Conservation (phyloP, 1,140 invertebrate species). For the Melitaea cinxia region DNA sequence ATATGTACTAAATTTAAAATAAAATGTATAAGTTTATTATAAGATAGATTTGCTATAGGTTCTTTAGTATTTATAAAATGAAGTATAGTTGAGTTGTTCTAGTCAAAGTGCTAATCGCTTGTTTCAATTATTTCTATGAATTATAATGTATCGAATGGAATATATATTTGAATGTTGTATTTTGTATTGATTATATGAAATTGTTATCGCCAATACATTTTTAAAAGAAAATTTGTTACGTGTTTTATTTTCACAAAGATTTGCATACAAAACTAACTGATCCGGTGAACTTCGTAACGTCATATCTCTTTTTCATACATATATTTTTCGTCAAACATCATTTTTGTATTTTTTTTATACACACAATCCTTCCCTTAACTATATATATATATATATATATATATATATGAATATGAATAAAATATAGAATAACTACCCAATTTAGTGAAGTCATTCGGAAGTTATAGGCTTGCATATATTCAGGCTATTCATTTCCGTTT, state of each 20-base stretch:
- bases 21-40: not conserved
- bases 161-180: constrained; percentile 62
- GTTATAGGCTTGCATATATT: no score
- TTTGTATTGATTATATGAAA: constrained; percentile 69
- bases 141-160: constrained; percentile 28
- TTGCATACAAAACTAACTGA: not conserved
- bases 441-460: no score
- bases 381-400: no score
- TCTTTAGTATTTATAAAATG: not conserved
- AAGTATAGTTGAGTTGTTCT: constrained; percentile 25
- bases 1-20: no score
- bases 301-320: no score
- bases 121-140: constrained; percentile 29
- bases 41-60: not conserved
- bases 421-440: no score
- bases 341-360: no score
- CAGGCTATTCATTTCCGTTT: no score
- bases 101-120: constrained; percentile 41
- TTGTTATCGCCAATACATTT: constrained; percentile 54
- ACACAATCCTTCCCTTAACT: no score
- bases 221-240: constrained; percentile 8
- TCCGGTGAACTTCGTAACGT: no score
- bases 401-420: no score
- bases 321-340: no score
- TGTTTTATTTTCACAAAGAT: constrained; percentile 11